Percentiles rank a stretch among this genome's conserved stretches.
Conservation (phyloP, 1,140 invertebrate species). For the Muscidifurax raptorellus region DNA sequence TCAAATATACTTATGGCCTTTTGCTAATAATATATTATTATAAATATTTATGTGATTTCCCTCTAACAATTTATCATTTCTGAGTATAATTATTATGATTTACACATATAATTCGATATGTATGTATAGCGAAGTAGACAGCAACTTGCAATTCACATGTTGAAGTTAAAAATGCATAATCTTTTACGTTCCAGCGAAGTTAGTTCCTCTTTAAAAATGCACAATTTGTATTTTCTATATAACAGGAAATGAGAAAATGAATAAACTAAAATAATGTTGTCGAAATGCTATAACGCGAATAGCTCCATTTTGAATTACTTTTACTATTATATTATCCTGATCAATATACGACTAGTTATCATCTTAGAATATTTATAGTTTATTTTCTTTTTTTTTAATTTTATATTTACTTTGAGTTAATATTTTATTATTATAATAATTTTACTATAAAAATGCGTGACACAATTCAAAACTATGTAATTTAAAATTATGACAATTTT, state of each 20-base stretch:
- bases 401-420: neutral
- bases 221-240: neutral
- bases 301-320: neutral
- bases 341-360: neutral
- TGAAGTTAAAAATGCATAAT: neutral
- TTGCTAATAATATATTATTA: neutral
- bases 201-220: conserved; percentile 9
- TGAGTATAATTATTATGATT: conserved; percentile 23
- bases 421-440: neutral
- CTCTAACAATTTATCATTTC: conserved; percentile 10
- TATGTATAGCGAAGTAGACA: conserved; percentile 30
- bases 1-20: conserved; percentile 3
- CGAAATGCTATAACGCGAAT: neutral
- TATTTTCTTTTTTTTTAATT: neutral
- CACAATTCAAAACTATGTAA: neutral
- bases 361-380: neutral
- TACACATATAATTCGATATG: conserved; percentile 43
- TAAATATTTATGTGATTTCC: conserved; percentile 17
- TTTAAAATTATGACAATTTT: neutral
- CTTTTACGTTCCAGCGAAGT: conserved; percentile 24
- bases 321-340: neutral
- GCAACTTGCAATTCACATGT: neutral
- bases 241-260: neutral
- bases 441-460: neutral
- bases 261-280: neutral